Percentiles rank a stretch among this genome's conserved stretches.
Evolutionary conservation across 2,113 vertebrate species (phyloP).

Genomic region (Gasterosteus nipponicus): DNA sequence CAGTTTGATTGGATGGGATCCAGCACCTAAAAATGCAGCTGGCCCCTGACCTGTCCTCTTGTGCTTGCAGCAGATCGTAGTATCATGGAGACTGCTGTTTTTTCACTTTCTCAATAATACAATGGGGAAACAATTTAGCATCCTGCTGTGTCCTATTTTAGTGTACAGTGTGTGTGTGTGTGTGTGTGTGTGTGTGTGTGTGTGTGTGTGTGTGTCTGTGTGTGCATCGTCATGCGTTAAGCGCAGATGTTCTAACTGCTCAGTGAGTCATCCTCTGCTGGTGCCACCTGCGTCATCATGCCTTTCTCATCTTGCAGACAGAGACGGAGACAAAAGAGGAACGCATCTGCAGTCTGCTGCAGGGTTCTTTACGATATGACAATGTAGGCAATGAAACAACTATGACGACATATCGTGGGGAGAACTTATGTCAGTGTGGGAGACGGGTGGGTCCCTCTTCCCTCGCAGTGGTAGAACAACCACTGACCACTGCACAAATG

Average conservation of each 20-base stretch:
- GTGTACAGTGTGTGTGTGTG: slow-evolving; percentile 2
- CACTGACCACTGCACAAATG: background rate
- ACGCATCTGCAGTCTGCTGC: slow-evolving; percentile 38
- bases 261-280: slow-evolving; percentile 71
- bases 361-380: slow-evolving; percentile 13
- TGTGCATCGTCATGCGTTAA: background rate
- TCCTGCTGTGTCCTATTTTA: background rate
- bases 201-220: slow-evolving; percentile 27
- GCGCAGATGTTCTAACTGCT: slow-evolving; percentile 45
- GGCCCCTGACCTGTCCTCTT: background rate
- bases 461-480: background rate
- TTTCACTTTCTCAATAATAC: background rate
- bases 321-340: slow-evolving; percentile 31
- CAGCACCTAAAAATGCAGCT: background rate
- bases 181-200: slow-evolving; percentile 14
- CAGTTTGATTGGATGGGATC: background rate
- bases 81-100: background rate
- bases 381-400: slow-evolving; percentile 9
- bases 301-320: slow-evolving; percentile 47
- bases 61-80: background rate
- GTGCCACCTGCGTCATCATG: slow-evolving; percentile 71
- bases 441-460: background rate
- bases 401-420: background rate
- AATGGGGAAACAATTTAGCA: background rate
- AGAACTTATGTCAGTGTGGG: background rate